Percentiles rank a stretch among this genome's conserved stretches.
These are phyloP conservation scores for Trachemys scripta DNA, from an alignment of 2,113 vertebrate species.

Conservation along the genomic window DNA sequence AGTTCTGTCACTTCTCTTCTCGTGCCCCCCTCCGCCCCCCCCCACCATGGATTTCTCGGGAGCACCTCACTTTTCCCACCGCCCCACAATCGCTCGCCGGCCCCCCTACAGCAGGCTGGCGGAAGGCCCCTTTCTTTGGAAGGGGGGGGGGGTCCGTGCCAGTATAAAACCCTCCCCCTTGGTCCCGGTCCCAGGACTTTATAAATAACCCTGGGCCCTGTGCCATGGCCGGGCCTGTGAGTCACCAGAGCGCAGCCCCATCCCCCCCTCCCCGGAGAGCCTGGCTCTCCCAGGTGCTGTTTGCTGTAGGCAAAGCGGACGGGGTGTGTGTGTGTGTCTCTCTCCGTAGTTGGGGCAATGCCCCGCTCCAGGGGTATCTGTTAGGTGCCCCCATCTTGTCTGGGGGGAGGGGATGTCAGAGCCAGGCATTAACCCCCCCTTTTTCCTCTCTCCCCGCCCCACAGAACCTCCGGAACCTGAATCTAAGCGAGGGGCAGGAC, in stretches of 20 bases:
- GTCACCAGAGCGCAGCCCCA: not conserved
- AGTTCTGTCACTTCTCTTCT: not conserved
- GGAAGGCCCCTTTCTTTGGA: not conserved
- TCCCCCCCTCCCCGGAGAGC: not conserved
- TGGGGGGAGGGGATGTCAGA: not conserved
- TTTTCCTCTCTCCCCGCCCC: not conserved
- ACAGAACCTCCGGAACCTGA: conserved; percentile 80
- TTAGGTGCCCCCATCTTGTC: not conserved
- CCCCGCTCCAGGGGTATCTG: too few species aligned
- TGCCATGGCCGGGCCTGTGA: not conserved
- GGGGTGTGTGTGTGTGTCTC: too few species aligned
- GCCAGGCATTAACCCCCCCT: not conserved
- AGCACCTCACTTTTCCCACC: not conserved
- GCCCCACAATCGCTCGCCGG: not conserved
- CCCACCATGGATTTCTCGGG: not conserved
- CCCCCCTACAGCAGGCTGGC: not conserved
- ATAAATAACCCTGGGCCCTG: not conserved
- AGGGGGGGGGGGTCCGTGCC: not conserved
- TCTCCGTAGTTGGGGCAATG: too few species aligned
- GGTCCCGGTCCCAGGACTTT: not conserved
- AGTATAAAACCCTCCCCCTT: too few species aligned
- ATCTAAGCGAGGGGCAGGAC: conserved; percentile 66
- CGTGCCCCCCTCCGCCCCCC: not conserved
- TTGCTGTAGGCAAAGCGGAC: not conserved
- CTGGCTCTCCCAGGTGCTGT: not conserved